Base-by-base conservation (phyloP, 2,888 invertebrate genomes). In the Cephalotes varians region DNA sequence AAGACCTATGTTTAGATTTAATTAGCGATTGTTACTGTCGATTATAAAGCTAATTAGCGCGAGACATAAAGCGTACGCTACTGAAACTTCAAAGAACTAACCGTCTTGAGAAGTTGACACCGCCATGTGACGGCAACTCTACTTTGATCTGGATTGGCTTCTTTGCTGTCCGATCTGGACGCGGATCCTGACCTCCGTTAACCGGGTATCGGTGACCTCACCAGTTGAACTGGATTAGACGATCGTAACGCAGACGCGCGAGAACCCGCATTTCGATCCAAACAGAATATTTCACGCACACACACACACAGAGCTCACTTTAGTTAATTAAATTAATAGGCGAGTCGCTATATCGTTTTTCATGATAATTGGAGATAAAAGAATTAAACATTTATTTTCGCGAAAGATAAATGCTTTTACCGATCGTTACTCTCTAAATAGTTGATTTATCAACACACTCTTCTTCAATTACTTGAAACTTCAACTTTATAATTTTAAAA, bases 131-230 rank as follows among this genome's bases (percentile, higher is more conserved):
- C 86, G 84, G 88, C 91, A 90, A 89, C n/a, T 87, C 86, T 87
- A 88, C 91, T 91, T 92, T 91, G 92, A 92, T 92, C 91, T 87
- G 86, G 87, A 91, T 92, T 86, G 85, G 85, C 87, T 87, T 88
- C 87, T 88, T 83, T 79, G 85, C 82, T 83, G 84, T 85, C 81
- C 85, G 89, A 90, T 85, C 90, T 84, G 86, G 84, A 90, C 89
- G 81, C 90, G 89, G 88, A 90, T 91, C 89, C 89, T 88, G 91
- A 91, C 91, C 91, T 91, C 91, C 88, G 84, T 88, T 91, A 91
- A 91, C 91, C 90, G 91, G 90, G 88, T 91, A 91, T 90, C 88
- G 82, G 72, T 65, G 84, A 85, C 79, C 86, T 82, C 74, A 62
- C 28, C 56, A 58, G 37, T 47, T 79, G 31, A 84, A 86, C 88